A percentile compares a stretch with the other conserved stretches of the same genome.
Evolutionary conservation across 37 sponge, comb jelly and placozoan species (phyloP).

Genomic region (Amphimedon queenslandica): DNA sequence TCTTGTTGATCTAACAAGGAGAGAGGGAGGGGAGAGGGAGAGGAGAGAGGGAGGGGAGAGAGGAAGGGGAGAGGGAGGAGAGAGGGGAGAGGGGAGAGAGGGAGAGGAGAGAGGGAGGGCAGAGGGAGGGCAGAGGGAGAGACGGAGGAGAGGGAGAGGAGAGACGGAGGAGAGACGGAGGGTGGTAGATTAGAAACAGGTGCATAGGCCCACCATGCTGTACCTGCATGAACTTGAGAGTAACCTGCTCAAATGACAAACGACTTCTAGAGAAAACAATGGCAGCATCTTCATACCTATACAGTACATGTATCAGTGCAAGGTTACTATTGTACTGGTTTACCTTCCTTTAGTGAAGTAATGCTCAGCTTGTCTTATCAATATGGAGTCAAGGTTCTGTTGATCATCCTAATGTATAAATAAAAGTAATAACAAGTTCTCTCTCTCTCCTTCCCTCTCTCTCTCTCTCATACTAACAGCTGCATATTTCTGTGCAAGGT

Average conservation of each 20-base stretch:
- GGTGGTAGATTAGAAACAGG: neutral
- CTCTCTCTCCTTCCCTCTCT: neutral
- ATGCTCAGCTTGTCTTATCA: conserved; percentile 68
- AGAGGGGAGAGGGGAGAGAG: neutral
- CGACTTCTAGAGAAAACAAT: conserved; percentile 74
- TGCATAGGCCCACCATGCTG: conserved; percentile 9
- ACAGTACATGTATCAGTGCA: conserved; percentile 1
- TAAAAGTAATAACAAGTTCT: conserved; percentile 9
- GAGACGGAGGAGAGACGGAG: too few relatives aligned
- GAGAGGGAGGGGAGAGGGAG: neutral
- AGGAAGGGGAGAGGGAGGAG: neutral
- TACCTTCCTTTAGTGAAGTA: conserved; percentile 69
- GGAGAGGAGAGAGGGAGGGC: too few relatives aligned
- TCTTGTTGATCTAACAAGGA: conserved; percentile 24
- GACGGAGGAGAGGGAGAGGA: too few relatives aligned
- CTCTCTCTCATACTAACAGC: conserved; percentile 32
- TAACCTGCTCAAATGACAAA: conserved; percentile 91
- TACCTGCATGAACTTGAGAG: conserved; percentile 83
- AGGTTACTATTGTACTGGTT: neutral
- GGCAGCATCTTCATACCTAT: conserved; percentile 81
- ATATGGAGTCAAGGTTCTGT: conserved; percentile 42
- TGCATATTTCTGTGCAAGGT: conserved; percentile 76
- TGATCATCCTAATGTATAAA: conserved; percentile 27
- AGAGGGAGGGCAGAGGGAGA: too few relatives aligned
- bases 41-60: neutral